Evolutionary conservation across 1,140 invertebrate species (phyloP).

Genomic region (Brachionus calyciflorus): DNA sequence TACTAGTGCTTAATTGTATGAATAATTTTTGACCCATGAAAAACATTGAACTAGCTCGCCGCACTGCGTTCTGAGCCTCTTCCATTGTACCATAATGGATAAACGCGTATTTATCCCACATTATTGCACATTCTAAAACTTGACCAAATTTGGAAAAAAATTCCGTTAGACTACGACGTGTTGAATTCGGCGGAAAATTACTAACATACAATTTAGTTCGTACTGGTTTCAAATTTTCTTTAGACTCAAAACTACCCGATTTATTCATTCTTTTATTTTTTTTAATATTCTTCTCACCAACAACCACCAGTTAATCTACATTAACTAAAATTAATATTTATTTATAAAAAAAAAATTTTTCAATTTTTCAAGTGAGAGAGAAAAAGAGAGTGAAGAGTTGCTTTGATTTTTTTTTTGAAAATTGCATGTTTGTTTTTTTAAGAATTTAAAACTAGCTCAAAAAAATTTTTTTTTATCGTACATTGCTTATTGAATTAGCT

Average conservation of each 20-base stretch:
- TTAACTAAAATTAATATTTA: no score
- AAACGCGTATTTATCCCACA: constrained; percentile 42
- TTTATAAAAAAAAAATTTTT: no score
- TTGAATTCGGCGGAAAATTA: constrained; percentile 32
- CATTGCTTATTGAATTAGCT: no score
- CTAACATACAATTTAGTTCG: constrained; percentile 16
- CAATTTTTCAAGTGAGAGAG: no score
- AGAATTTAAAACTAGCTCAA: no score
- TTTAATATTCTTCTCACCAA: no score
- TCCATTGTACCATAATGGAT: constrained; percentile 43
- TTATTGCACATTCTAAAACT: constrained; percentile 42
- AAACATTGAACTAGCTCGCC: not conserved
- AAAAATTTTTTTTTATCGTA: no score
- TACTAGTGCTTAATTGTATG: constrained; percentile 25
- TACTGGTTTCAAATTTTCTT: constrained; percentile 27
- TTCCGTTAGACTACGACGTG: not conserved
- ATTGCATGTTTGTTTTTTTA: no score
- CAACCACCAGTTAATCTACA: no score
- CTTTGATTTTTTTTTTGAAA: no score
- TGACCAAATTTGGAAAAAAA: constrained; percentile 43
- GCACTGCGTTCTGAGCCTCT: constrained; percentile 20
- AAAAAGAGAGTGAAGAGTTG: no score
- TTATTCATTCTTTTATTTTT: no score
- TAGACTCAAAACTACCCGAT: constrained; percentile 3
- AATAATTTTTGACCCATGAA: constrained; percentile 28